Conservation (phyloP, 2,113 vertebrate genomes). For the Echinops telfairi region DNA sequence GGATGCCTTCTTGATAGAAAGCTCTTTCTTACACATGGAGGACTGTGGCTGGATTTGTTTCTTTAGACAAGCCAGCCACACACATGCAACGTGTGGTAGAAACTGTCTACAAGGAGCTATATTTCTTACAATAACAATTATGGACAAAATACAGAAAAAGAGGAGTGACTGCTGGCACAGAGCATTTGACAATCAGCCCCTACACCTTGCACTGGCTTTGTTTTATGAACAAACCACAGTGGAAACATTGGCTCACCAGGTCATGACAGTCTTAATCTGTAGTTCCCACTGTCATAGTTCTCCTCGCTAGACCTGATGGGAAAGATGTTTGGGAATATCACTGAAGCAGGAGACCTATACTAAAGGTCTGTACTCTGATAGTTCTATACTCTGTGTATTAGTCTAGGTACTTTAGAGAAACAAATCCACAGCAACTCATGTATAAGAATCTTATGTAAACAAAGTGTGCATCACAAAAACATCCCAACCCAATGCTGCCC, state of each 20-base stretch:
- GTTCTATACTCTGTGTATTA: no score
- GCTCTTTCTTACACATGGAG: no score
- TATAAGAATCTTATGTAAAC: no score
- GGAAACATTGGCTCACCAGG: not conserved
- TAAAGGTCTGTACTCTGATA: not conserved
- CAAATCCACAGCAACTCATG: no score
- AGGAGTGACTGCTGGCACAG: not conserved
- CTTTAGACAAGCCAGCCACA: no score
- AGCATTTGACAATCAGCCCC: not conserved
- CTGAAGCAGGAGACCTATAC: not conserved
- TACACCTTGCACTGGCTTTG: not conserved
- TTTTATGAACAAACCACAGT: rapidly evolving
- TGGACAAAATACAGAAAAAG: not conserved
- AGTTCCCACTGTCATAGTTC: not conserved
- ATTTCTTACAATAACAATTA: not conserved
- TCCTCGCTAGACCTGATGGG: not conserved
- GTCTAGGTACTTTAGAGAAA: no score
- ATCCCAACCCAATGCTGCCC: no score
- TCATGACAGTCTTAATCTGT: not conserved
- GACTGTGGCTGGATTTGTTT: no score
- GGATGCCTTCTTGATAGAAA: no score
- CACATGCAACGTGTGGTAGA: not conserved
- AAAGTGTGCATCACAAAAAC: no score
- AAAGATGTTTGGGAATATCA: not conserved
- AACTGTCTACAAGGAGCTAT: not conserved